Conservation (phyloP, 1,140 invertebrate genomes). For the Brachystomella parvula region DNA sequence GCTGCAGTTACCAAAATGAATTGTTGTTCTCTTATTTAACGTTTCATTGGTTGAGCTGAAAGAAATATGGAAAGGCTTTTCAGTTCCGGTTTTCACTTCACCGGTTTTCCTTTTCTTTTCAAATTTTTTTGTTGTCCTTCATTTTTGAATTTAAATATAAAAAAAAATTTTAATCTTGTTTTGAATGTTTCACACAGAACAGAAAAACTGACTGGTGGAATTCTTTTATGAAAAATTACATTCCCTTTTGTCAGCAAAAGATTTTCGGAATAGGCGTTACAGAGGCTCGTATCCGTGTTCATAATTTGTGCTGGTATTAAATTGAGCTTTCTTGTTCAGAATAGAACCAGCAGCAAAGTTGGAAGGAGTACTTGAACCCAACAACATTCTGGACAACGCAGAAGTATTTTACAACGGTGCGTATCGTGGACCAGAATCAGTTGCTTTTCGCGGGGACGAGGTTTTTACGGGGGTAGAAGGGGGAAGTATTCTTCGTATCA, state of each 20-base stretch:
- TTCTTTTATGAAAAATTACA: background rate
- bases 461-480: constrained; percentile 58
- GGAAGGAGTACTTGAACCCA: constrained; percentile 42
- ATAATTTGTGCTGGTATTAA: background rate
- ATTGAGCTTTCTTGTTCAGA: background rate
- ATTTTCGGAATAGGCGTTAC: background rate
- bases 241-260: background rate
- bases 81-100: too few species aligned
- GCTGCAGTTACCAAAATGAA: too few species aligned
- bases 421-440: constrained; percentile 59
- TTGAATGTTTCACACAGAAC: too few species aligned
- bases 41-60: too few species aligned
- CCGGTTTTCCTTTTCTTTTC: too few species aligned
- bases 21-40: too few species aligned
- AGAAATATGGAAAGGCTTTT: too few species aligned
- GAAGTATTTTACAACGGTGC: constrained; percentile 50
- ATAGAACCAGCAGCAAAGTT: too few species aligned
- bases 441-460: constrained; percentile 57
- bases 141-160: too few species aligned
- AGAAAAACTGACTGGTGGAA: background rate
- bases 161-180: too few species aligned
- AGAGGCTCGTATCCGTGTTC: background rate
- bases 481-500: constrained; percentile 59
- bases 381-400: constrained; percentile 54
- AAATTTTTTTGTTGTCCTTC: too few species aligned